phyloP scores from a whole-genome alignment of 2,797 vertebrate species.

The Buphagus erythrorhynchus region DNA sequence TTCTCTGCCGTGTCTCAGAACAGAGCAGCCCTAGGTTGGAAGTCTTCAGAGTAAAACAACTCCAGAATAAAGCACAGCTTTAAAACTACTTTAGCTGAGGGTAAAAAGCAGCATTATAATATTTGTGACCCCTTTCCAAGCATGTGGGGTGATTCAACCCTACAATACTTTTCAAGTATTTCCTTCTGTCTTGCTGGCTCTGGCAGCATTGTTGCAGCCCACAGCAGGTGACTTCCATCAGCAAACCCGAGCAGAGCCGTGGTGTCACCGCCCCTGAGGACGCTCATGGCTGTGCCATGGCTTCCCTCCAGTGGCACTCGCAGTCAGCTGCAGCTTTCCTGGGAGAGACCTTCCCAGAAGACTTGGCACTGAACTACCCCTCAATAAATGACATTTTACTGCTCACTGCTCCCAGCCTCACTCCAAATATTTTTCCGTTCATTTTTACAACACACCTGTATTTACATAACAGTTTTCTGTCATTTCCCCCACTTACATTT shows the following conservation, averaged over 20 bases:
- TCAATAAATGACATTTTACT: rapidly evolving
- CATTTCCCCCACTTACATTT: background rate
- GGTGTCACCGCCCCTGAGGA: rapidly evolving
- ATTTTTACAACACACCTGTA: background rate
- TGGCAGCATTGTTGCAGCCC: background rate
- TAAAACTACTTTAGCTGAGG: background rate
- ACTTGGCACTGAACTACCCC: background rate
- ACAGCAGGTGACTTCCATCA: rapidly evolving
- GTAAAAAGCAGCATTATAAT: rapidly evolving
- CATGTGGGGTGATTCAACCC: background rate
- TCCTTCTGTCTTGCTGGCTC: background rate
- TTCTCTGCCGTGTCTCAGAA: background rate
- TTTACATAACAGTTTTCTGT: rapidly evolving
- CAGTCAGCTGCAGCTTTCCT: background rate
- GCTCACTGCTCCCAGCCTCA: background rate
- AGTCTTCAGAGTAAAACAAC: background rate
- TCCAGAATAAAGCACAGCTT: background rate
- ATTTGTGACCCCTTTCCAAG: background rate
- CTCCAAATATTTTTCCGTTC: background rate
- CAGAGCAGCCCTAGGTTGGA: background rate
- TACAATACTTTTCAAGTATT: rapidly evolving
- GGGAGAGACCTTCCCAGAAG: background rate
- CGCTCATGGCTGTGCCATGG: rapidly evolving
- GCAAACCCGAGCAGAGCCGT: rapidly evolving
- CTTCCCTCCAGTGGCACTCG: conserved; percentile 28